Evolutionary conservation across 1,140 invertebrate genomes (phyloP).

Genomic region (Episyrphus balteatus): DNA sequence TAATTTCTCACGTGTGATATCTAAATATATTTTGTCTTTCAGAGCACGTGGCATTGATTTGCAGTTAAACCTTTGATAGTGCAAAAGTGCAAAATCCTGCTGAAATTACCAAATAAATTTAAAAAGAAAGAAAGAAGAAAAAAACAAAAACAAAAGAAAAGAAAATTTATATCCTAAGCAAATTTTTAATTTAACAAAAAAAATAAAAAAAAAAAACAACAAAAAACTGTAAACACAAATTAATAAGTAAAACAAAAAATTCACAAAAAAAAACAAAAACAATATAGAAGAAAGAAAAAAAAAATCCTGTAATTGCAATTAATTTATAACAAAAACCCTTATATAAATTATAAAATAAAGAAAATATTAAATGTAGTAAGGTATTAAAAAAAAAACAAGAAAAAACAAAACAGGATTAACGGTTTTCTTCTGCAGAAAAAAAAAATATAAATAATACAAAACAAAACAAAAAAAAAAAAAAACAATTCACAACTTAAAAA

Average conservation of each 20-base stretch:
- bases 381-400: neutral
- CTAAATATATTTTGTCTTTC: slow-evolving; percentile 11
- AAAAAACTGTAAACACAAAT: slow-evolving; percentile 20
- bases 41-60: slow-evolving; percentile 34
- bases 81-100: too few species aligned
- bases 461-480: slow-evolving; percentile 1
- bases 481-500: too few species aligned
- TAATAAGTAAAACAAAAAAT: slow-evolving; percentile 19
- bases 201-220: slow-evolving; percentile 11
- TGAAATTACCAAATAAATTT: slow-evolving; percentile 14
- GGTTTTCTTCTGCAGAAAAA: neutral
- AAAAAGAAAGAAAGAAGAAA: slow-evolving; percentile 5
- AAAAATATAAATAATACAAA: slow-evolving; percentile 3
- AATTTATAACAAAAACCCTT: too few species aligned
- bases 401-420: neutral
- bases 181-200: slow-evolving; percentile 4
- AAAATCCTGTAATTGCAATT: neutral
- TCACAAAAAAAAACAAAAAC: neutral
- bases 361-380: too few species aligned
- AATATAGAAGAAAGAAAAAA: neutral
- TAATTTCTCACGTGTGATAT: too few species aligned
- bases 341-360: too few species aligned
- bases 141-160: slow-evolving; percentile 11
- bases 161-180: slow-evolving; percentile 9
- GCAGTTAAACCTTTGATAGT: slow-evolving; percentile 1